A percentile compares a stretch with the other conserved stretches of the same genome.
Evolutionary conservation across 2,113 vertebrate species (phyloP).

Genomic region (Paraplagusia blochii): DNA sequence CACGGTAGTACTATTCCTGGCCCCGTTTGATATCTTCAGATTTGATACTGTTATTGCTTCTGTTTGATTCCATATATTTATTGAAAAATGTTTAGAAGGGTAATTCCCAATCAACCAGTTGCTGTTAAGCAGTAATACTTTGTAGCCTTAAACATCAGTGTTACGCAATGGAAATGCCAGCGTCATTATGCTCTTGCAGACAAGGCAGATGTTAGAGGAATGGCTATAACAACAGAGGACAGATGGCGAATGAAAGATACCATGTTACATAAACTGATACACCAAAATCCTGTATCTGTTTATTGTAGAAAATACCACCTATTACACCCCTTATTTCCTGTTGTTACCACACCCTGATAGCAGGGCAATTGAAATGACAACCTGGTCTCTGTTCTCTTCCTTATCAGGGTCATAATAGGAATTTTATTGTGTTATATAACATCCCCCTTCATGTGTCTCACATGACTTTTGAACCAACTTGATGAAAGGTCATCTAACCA

Average conservation of each 20-base stretch:
- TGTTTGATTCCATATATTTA: no score
- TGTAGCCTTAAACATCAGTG: not conserved
- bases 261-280: not conserved
- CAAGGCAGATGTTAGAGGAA: constrained; percentile 10
- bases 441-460: constrained; percentile 38
- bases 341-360: not conserved
- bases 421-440: constrained; percentile 31
- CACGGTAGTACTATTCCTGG: constrained; percentile 43
- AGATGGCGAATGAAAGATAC: not conserved
- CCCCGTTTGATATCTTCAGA: constrained; percentile 44
- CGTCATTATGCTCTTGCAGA: constrained; percentile 14
- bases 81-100: no score
- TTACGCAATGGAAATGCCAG: not conserved
- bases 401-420: constrained; percentile 46
- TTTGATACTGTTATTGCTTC: no score
- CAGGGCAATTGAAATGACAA: not conserved
- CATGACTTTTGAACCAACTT: constrained; percentile 30
- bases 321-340: not conserved
- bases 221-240: not conserved
- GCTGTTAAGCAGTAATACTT: no score
- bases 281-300: no score
- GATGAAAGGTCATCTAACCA: constrained; percentile 25
- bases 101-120: not conserved
- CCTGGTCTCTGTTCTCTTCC: constrained; percentile 29
- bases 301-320: no score